Evolutionary conservation across 2,113 vertebrate genomes (phyloP), one percentile per base, ranked within the genome.

Genomic region (Alectura lathami): DNA sequence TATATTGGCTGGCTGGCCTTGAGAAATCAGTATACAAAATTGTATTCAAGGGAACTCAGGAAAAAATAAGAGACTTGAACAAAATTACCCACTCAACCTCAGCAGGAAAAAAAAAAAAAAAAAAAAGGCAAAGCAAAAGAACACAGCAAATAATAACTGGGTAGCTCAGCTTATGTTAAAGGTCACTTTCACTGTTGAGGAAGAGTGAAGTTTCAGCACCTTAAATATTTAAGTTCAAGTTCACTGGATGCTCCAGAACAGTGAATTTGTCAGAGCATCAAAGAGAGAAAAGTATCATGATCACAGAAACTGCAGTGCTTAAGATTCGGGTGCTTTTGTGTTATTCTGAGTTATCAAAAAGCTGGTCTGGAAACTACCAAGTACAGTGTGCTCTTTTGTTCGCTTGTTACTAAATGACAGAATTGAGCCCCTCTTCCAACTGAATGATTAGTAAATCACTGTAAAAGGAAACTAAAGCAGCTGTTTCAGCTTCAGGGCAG

Each of bases 401-500:
- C 79, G 57, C 68, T 90, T 93, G 68, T 86, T 86, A 82, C 80
- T 77, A 64, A 95, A 90, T 94, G 80, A 86, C 11, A 83, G n/a
- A 93, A 89, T n/a, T 83, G 48, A 68, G 86, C 27, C 75, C 40
- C 43, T 74, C 72, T 42, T 93, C 76, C 70, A 85, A 9, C 34
- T 47, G 87, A 64, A 78, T 90, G 79, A 83, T 94, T 93, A 88
- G 83, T 86, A 79, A 91, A 88, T 87, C 77, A 73, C 91, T 89
- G 82, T 96, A 96, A 90, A 94, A 93, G 69, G 72, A 81, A 95
- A 88, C 85, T 86, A 81, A 96, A 97, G 90, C 95, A 96, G 88
- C 90, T 96, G 93, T 94, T 96, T 90, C 85, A 83, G 94, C 94
- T 95, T 93, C 88, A 91, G 91, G 88, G 93, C 79, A 94, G n/a